Conservation (phyloP, 2,888 invertebrate genomes). For the Tortricodes alternella region DNA sequence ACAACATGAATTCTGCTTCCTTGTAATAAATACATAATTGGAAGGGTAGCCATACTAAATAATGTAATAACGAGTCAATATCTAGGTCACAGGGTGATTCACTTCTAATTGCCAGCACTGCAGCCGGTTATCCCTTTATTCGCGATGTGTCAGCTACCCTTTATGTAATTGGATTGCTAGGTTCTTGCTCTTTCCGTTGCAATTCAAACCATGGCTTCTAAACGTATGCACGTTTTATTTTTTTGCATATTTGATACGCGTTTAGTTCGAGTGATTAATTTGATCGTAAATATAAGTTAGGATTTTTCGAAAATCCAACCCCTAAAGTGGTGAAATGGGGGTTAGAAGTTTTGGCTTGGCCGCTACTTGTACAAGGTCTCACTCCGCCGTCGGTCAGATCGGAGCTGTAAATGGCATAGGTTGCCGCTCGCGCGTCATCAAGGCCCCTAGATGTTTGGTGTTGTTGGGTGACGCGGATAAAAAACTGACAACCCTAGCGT, state of each 20-base stretch:
- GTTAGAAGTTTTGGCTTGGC: no score
- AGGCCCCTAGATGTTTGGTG: no score
- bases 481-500: no score
- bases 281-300: no score
- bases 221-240: not conserved
- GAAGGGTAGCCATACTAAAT: slow-evolving; percentile 5
- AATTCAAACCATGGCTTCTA: not conserved
- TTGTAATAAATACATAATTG: slow-evolving; percentile 1
- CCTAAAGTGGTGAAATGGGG: no score
- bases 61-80: slow-evolving; percentile 7
- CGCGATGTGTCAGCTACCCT: slow-evolving; percentile 51
- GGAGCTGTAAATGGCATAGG: no score
- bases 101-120: slow-evolving; percentile 36
- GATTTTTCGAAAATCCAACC: no score
- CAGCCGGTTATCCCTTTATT: slow-evolving; percentile 50
- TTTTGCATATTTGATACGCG: not conserved
- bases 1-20: slow-evolving; percentile 7
- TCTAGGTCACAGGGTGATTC: slow-evolving; percentile 49
- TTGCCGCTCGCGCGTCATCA: no score
- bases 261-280: not conserved
- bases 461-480: no score
- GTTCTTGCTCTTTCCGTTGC: not conserved
- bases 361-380: no score
- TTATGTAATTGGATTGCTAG: slow-evolving; percentile 61
- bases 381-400: no score